These are phyloP conservation scores for Trididemnum clinides DNA, from an alignment of 23 tunicate species.

Conservation along the genomic window DNA sequence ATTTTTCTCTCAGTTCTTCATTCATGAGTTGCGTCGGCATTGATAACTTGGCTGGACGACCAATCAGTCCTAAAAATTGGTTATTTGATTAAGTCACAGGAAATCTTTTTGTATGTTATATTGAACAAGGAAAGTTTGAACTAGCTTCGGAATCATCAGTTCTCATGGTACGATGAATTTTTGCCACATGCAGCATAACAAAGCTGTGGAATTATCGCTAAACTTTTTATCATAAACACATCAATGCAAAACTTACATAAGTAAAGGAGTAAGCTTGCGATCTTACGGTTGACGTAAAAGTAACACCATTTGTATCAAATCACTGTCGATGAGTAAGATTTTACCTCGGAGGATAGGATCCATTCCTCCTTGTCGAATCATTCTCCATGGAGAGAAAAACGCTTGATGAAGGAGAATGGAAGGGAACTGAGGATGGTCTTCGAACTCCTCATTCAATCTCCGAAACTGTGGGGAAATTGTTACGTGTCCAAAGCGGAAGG, in stretches of 20 bases:
- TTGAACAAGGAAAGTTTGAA: too few relatives aligned
- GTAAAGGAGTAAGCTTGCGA: too few relatives aligned
- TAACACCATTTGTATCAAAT: too few relatives aligned
- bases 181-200: too few relatives aligned
- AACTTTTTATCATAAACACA: too few relatives aligned
- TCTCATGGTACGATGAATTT: too few relatives aligned
- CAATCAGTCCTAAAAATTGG: conserved; percentile 66
- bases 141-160: too few relatives aligned
- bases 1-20: conserved; percentile 91
- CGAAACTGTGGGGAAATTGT: conserved; percentile 90
- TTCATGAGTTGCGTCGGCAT: conserved; percentile 74
- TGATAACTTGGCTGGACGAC: conserved; percentile 76
- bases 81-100: not conserved
- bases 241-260: too few relatives aligned
- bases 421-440: conserved; percentile 72
- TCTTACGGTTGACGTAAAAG: too few relatives aligned
- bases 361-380: conserved; percentile 92
- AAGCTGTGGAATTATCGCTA: too few relatives aligned
- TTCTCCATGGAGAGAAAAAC: conserved; percentile 96
- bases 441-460: conserved; percentile 71
- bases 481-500: conserved; percentile 98
- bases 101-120: not conserved
- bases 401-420: conserved; percentile 86
- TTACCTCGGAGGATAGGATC: conserved; percentile 94
- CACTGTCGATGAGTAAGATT: not conserved